These are phyloP conservation scores for Sebastes kiyomatsui DNA, from an alignment of 2,797 vertebrate genomes.

Conservation along the genomic window DNA sequence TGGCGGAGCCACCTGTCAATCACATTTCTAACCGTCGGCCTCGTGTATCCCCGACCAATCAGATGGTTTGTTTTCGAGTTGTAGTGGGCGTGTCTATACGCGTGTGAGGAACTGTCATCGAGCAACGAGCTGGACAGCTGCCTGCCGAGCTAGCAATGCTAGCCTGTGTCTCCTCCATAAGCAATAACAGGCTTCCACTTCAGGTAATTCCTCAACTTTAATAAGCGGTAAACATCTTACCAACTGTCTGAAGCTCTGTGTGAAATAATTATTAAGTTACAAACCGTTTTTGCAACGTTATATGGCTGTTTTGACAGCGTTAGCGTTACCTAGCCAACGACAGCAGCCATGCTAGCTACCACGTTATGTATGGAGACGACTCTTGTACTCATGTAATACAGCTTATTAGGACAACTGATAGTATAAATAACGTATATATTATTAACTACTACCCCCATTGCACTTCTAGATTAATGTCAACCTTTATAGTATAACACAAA, in stretches of 20 bases:
- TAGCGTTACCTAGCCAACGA: constrained; percentile 47
- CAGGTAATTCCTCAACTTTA: constrained; percentile 57
- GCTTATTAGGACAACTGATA: neutral
- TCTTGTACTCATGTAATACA: neutral
- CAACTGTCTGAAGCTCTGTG: rapidly evolving
- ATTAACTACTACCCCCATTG: rapidly evolving
- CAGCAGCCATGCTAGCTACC: constrained; percentile 45
- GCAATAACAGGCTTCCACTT: constrained; percentile 34
- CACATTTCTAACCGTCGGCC: constrained; percentile 29
- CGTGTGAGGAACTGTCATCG: constrained; percentile 75
- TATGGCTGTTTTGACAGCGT: neutral
- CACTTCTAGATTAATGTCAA: neutral
- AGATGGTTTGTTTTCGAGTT: constrained; percentile 79
- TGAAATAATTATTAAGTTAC: rapidly evolving
- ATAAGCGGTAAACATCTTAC: neutral
- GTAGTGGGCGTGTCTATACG: constrained; percentile 74
- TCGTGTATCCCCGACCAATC: constrained; percentile 68
- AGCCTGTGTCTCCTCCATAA: constrained; percentile 27
- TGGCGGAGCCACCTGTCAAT: constrained; percentile 52
- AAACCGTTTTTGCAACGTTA: neutral
- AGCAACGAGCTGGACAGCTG: constrained; percentile 16
- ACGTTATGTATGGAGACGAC: neutral
- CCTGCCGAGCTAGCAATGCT: constrained; percentile 59
- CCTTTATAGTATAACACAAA: neutral
- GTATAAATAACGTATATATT: neutral